Evolutionary conservation across 2,888 invertebrate species (phyloP).

Genomic region (Thymelicus acteon): DNA sequence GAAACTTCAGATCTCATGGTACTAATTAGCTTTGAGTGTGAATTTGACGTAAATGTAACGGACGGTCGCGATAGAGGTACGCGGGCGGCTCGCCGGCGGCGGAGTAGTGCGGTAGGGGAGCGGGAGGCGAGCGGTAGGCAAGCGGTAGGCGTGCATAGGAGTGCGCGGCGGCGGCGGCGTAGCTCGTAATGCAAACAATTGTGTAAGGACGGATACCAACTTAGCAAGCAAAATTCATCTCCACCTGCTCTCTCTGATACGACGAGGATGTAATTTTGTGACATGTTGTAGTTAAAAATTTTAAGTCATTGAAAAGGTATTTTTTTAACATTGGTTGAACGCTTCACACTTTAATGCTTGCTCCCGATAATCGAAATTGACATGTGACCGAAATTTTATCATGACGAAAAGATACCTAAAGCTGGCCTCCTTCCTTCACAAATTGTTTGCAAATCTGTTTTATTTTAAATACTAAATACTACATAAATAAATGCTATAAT

Average conservation of each 20-base stretch:
- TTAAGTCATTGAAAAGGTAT: constrained; percentile 79
- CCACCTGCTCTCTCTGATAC: constrained; percentile 60
- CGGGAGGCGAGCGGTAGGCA: constrained; percentile 48
- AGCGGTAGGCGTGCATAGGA: constrained; percentile 37
- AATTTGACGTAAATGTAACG: constrained; percentile 52
- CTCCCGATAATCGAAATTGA: constrained; percentile 64
- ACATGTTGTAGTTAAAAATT: constrained; percentile 84
- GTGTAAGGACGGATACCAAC: constrained; percentile 84
- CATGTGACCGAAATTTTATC: constrained; percentile 62
- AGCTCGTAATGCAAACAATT: constrained; percentile 80
- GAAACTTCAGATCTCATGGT: constrained; percentile 82
- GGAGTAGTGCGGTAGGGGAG: constrained; percentile 27
- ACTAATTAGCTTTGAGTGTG: constrained; percentile 77
- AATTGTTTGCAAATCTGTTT: constrained; percentile 92
- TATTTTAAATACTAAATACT: constrained; percentile 44
- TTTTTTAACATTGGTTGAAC: constrained; percentile 76
- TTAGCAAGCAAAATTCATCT: constrained; percentile 69
- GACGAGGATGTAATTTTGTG: constrained; percentile 74
- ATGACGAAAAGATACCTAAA: constrained; percentile 63
- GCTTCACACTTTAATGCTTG: constrained; percentile 78
- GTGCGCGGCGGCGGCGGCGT: constrained; percentile 39
- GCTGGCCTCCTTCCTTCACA: constrained; percentile 92
- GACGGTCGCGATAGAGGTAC: constrained; percentile 40
- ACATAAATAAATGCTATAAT: constrained; percentile 32
- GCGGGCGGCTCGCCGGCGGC: constrained; percentile 25